Conservation (phyloP, 2,888 invertebrate genomes). For the Hetaerina titia region DNA sequence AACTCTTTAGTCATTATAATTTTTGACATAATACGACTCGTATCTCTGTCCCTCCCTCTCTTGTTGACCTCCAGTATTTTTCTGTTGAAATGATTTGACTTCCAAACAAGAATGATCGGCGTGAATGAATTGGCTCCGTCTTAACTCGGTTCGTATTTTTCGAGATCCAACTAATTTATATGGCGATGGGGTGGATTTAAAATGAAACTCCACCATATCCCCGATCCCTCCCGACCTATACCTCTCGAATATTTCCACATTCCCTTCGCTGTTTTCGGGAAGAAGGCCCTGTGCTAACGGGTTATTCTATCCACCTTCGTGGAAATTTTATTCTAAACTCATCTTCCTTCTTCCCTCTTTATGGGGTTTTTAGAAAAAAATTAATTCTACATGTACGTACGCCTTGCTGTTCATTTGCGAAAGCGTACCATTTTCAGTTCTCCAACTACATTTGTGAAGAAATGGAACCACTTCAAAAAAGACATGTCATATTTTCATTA, state of each 20-base stretch:
- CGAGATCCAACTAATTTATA: neutral
- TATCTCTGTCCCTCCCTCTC: neutral
- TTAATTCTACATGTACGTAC: too few relatives aligned
- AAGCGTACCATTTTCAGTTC: too few relatives aligned
- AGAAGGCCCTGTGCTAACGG: too few relatives aligned
- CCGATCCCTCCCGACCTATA: neutral
- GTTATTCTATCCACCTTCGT: too few relatives aligned
- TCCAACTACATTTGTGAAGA: too few relatives aligned
- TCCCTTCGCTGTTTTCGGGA: neutral
- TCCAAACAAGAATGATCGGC: neutral
- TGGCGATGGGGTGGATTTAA: neutral
- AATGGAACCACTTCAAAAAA: too few relatives aligned
- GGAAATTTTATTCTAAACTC: too few relatives aligned
- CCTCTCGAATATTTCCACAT: neutral
- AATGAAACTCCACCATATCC: neutral
- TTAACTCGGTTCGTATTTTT: neutral
- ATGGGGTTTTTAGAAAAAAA: too few relatives aligned
- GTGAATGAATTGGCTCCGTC: neutral
- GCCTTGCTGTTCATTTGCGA: too few relatives aligned
- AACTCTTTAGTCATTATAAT: neutral
- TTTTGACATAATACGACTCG: neutral
- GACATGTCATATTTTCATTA: too few relatives aligned
- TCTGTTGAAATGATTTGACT: neutral
- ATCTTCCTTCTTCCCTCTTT: too few relatives aligned
- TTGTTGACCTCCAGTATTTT: neutral